Evolutionary conservation across 2,888 invertebrate genomes (phyloP), one percentile per base, ranked within the genome.

Genomic region (Gastrophysa polygoni): DNA sequence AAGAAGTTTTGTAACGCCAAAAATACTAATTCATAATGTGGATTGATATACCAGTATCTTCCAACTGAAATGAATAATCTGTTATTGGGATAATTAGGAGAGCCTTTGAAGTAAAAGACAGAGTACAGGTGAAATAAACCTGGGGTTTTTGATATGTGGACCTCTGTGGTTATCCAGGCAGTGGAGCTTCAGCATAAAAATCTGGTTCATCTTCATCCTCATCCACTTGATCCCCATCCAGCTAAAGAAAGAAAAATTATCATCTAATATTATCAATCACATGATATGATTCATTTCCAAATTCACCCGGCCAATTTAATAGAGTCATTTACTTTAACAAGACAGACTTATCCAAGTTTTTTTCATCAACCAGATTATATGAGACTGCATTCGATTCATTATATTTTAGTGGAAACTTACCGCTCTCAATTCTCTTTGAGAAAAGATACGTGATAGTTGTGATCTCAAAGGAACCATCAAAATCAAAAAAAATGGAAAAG

Each of bases 401-500:
- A n/a, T n/a, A n/a, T n/a, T 14, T 28, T 51, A 24, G 24, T 24
- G 3, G 24, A 24, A 38, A 67, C 87, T 87, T 85, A 95, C 95
- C 81, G 95, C 94, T 78, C 91, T 84, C 43, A 97, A 84, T 80
- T 97, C 96, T 61, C 89, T 85, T 17, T 89, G 86, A 5, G 91
- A 91, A 82, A 96, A 97, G 59, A 93, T 78, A 66, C 85, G 85
- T 10, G 82, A 86, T 75, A 96, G 83, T 60, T 89, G 85, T 71
- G 91, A 87, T 65, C 97, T 84, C 62, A 97, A 83, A 10, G 97
- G 96, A 74, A 97, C 91, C 90, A 96, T 92, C 68, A 96, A 82
- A 65, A 96, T 89, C 51, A 98, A 86, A 81, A 97, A 93, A 84
- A 98, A 96, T 2, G 98, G 98, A 80, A 98, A 91, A 14, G 93